phyloP scores from a whole-genome alignment of 2,888 invertebrate species.

The Eilema griseolum region DNA sequence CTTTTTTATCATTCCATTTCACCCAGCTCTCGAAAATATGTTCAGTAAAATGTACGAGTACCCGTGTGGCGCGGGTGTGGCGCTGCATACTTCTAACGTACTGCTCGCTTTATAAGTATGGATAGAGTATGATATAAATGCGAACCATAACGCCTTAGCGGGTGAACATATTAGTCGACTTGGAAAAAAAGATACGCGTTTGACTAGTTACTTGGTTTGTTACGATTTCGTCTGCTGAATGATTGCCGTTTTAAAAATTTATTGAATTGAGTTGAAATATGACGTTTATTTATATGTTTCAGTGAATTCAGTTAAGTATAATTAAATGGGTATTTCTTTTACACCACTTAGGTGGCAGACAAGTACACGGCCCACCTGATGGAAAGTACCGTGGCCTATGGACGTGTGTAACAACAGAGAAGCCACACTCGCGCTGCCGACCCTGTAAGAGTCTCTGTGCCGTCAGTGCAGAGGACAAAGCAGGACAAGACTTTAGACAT shows the following conservation, averaged over 20 bases:
- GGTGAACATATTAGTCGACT: slow-evolving; percentile 73
- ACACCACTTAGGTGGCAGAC: too few species aligned
- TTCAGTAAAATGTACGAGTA: neutral
- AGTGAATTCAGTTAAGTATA: too few species aligned
- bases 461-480: too few species aligned
- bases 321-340: too few species aligned
- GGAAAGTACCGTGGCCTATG: too few species aligned
- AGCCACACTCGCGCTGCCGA: too few species aligned
- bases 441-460: too few species aligned
- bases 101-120: slow-evolving; percentile 58
- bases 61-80: slow-evolving; percentile 1
- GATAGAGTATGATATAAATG: slow-evolving; percentile 75
- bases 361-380: too few species aligned
- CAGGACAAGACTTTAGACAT: too few species aligned
- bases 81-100: slow-evolving; percentile 4
- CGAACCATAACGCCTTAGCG: slow-evolving; percentile 66
- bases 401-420: too few species aligned
- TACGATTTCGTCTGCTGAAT: slow-evolving; percentile 24
- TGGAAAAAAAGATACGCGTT: slow-evolving; percentile 61
- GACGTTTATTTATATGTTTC: too few species aligned
- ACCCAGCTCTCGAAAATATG: neutral
- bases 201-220: slow-evolving; percentile 18
- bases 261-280: neutral
- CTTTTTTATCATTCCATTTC: neutral
- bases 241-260: neutral